Evolutionary conservation across 2,888 invertebrate species (phyloP).

Genomic region (Caenorhabditis angaria): DNA sequence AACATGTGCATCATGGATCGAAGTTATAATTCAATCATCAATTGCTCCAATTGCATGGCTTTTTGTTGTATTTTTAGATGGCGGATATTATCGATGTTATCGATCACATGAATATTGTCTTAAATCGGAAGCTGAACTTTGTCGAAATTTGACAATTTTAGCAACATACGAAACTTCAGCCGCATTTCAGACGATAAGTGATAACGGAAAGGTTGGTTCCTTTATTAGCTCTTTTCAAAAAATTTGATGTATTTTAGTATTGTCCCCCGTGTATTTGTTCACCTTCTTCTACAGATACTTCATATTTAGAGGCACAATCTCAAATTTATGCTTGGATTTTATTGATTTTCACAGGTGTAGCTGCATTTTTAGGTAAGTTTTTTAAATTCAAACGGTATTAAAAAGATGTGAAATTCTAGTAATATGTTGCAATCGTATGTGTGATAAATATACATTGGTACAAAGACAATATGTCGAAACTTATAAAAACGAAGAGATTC

Average conservation of each 20-base stretch:
- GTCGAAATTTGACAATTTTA: slow-evolving; percentile 50
- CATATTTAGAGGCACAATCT: slow-evolving; percentile 60
- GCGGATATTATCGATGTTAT: slow-evolving; percentile 63
- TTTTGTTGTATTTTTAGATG: slow-evolving; percentile 66
- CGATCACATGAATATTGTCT: slow-evolving; percentile 57
- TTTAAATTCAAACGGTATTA: background rate
- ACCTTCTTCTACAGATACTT: slow-evolving; percentile 44
- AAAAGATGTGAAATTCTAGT: slow-evolving; percentile 45
- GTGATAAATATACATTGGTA: slow-evolving; percentile 65
- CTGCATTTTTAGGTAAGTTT: slow-evolving; percentile 48
- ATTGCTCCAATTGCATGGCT: slow-evolving; percentile 67
- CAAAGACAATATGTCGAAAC: slow-evolving; percentile 64
- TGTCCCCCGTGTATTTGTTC: slow-evolving; percentile 63
- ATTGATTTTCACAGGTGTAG: slow-evolving; percentile 49
- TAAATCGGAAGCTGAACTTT: slow-evolving; percentile 37
- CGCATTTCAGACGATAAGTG: slow-evolving; percentile 45
- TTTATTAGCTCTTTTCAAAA: background rate
- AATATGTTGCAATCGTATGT: slow-evolving; percentile 61
- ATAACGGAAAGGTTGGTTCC: slow-evolving; percentile 45
- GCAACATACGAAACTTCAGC: slow-evolving; percentile 28
- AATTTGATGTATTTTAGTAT: slow-evolving; percentile 43
- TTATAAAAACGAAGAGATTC: slow-evolving; percentile 61
- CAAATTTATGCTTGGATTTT: slow-evolving; percentile 64
- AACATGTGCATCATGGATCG: slow-evolving; percentile 59
- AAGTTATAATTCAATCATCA: slow-evolving; percentile 55